Conservation (phyloP, 2,797 vertebrate genomes). For the Tenualosa ilisha region DNA sequence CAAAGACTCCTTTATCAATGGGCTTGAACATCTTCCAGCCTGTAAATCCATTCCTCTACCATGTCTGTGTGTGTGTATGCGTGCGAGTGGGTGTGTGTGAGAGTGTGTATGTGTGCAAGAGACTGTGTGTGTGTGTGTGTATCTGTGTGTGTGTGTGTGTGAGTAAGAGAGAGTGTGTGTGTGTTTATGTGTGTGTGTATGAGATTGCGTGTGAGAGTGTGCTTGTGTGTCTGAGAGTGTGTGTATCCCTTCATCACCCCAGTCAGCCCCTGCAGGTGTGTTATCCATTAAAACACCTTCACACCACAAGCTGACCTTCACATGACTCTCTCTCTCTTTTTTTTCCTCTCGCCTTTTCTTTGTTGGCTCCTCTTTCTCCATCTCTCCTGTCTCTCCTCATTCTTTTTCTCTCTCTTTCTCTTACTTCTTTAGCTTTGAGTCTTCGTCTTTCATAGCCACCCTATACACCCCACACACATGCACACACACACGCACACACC, state of each 20-base stretch:
- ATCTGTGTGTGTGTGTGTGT: no score
- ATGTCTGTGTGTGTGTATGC: no score
- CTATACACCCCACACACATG: not conserved
- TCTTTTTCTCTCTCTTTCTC: not conserved
- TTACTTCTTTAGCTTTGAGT: not conserved
- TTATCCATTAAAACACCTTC: slow-evolving; percentile 29
- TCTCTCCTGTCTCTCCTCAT: not conserved
- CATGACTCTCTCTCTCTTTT: slow-evolving; percentile 12
- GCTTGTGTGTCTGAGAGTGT: no score
- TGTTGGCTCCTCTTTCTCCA: not conserved
- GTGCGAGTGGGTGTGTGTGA: no score
- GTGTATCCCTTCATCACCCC: no score
- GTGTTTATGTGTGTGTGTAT: no score
- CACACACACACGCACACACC: not conserved
- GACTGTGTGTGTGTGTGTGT: no score
- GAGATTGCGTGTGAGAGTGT: no score
- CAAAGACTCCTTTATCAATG: not conserved
- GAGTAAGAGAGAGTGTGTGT: no score
- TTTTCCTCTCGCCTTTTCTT: not conserved
- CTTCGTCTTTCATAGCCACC: no score
- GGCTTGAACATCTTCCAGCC: not conserved
- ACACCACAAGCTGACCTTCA: slow-evolving; percentile 11
- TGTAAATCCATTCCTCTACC: not conserved
- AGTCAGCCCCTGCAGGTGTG: slow-evolving; percentile 10
- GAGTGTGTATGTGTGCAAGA: no score